Conservation (phyloP, 23 tunicate genomes). For the Trididemnum miniatum region DNA sequence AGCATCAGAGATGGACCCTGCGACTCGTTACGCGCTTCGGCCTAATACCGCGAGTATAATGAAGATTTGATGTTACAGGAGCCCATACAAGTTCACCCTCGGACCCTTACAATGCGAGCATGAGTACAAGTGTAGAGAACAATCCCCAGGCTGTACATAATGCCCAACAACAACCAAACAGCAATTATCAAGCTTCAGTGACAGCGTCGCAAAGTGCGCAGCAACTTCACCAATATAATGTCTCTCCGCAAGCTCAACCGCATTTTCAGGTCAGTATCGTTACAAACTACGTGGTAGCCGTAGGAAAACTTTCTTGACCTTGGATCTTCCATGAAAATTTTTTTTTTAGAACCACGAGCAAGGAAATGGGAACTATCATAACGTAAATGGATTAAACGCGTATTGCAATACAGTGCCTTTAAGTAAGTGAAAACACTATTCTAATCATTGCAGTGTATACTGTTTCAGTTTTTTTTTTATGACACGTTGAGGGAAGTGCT, state of each 20-base stretch:
- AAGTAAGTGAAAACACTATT: slow-evolving; percentile 47
- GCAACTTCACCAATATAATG: slow-evolving; percentile 1
- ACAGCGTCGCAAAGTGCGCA: slow-evolving; percentile 44
- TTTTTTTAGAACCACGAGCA: slow-evolving; percentile 32
- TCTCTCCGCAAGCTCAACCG: slow-evolving; percentile 5
- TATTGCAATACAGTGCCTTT: slow-evolving; percentile 76
- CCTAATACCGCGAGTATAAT: too few species aligned
- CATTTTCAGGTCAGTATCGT: slow-evolving; percentile 4
- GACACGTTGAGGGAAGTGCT: neutral
- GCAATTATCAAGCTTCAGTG: neutral
- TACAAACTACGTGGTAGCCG: too few species aligned
- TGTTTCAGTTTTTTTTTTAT: neutral
- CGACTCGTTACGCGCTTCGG: too few species aligned
- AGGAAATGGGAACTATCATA: slow-evolving; percentile 8
- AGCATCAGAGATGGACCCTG: too few species aligned
- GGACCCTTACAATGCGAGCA: slow-evolving; percentile 52
- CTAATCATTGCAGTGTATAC: too few species aligned
- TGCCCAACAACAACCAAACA: neutral
- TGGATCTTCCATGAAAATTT: too few species aligned
- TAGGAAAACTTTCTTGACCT: too few species aligned
- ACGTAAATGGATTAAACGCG: slow-evolving; percentile 39
- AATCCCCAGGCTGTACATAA: too few species aligned
- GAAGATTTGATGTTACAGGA: slow-evolving; percentile 61
- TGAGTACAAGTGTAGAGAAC: neutral
- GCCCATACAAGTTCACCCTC: slow-evolving; percentile 63